Conservation (phyloP, 2,797 vertebrate genomes). For the Pseudochirops cupreus region DNA sequence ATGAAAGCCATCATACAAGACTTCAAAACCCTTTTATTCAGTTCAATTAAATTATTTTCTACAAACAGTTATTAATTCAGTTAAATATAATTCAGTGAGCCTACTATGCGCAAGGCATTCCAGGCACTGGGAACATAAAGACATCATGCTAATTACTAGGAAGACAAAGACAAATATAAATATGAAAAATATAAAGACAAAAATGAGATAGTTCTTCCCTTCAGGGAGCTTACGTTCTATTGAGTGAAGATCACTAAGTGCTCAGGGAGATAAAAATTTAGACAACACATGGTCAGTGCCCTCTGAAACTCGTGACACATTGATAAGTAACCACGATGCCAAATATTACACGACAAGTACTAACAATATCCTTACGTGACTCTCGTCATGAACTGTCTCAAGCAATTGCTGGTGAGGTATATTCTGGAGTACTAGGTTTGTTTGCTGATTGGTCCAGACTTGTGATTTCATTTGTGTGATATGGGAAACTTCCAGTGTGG, state of each 20-base stretch:
- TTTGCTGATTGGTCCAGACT: background rate
- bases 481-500: background rate
- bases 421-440: background rate
- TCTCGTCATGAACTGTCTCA: background rate
- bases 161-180: background rate
- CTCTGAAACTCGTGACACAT: background rate
- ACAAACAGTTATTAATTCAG: background rate
- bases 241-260: background rate
- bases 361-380: background rate
- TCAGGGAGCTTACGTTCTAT: background rate
- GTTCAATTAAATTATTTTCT: background rate
- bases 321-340: background rate
- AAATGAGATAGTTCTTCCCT: background rate
- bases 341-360: background rate
- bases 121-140: background rate
- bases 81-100: background rate
- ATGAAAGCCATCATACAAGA: background rate
- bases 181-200: background rate
- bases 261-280: background rate
- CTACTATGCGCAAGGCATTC: background rate
- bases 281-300: background rate
- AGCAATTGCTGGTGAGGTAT: background rate
- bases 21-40: background rate
- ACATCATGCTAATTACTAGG: no score
- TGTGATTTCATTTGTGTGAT: background rate